Base-by-base conservation (phyloP, 2,888 invertebrate genomes). In the Leucophenga montana region DNA sequence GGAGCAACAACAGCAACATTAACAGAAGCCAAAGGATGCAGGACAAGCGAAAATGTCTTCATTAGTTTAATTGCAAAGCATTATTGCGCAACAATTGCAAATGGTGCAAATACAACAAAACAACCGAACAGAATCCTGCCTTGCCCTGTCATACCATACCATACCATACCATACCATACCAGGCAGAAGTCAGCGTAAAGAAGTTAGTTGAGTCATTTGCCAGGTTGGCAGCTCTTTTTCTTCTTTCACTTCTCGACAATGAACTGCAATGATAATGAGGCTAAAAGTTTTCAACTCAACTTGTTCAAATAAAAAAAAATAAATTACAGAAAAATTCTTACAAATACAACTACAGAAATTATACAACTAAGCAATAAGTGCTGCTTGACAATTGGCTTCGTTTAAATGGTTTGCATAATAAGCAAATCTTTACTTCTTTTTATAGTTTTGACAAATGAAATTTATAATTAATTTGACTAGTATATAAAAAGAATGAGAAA, bases 21-120 rank as follows among this genome's bases (percentile, higher is more conserved):
- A 50, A 57, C 9, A 31, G 31, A 11, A 57, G 50, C 50, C 1
- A 50, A 56, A 56, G 27, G 22, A 11, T 56, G 18, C 53, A 57
- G 9, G n/a, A 57, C 57, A 57, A 48, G 44, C 62, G 69, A 69
- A 77, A 80, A 80, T 79, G 83, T 74, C 84, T 81, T 81, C 84
- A 80, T 84, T 84, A 80, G 79, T 84, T 84, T 80, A 84, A 84
- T 81, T 81, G 78, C 81, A 77, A 78, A 71, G 75, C 82, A 76
- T 81, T 82, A 78, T 68, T 73, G 74, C 66, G 64, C 69, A 71
- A 8, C 69, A 54, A 71, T 71, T 83, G 69, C 75, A 71, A 71
- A 75, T 56, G 56, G 67, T 33, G 44, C 44, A 61, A 53, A 18
- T 39, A 18, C 18, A 5, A 20, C 1, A 61, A 13, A 20, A 61